phyloP scores from a whole-genome alignment of 1,140 invertebrate genomes.

The Drosophila littoralis region DNA sequence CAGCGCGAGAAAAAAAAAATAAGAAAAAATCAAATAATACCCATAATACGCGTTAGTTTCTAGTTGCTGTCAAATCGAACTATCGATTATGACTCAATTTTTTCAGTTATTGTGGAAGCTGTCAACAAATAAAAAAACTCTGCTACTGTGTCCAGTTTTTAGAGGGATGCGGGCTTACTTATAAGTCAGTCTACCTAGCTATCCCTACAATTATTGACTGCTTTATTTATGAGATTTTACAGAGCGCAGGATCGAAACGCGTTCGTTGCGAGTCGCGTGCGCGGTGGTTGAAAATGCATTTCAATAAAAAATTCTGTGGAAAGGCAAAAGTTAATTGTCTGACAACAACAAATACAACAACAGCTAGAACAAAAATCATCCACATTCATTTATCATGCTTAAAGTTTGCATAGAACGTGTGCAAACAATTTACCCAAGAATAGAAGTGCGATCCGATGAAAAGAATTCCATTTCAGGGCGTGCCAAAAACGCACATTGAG shows the following conservation, averaged over 20 bases:
- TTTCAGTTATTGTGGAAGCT: slow-evolving; percentile 50
- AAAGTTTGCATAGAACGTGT: slow-evolving; percentile 76
- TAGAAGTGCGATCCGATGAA: slow-evolving; percentile 52
- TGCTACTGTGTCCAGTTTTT: slow-evolving; percentile 44
- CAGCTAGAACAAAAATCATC: slow-evolving; percentile 10
- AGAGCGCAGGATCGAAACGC: slow-evolving; percentile 17
- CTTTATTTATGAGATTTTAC: slow-evolving; percentile 64
- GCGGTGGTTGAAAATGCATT: slow-evolving; percentile 69
- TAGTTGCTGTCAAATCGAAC: slow-evolving; percentile 23
- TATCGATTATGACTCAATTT: slow-evolving; percentile 72
- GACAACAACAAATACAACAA: slow-evolving; percentile 43
- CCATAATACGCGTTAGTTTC: slow-evolving; percentile 45
- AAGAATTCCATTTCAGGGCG: slow-evolving; percentile 57
- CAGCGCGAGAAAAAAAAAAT: slow-evolving; percentile 18
- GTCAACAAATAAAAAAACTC: slow-evolving; percentile 46
- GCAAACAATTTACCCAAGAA: slow-evolving; percentile 70
- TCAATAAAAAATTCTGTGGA: slow-evolving; percentile 65
- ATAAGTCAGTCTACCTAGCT: slow-evolving; percentile 33
- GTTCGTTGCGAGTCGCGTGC: slow-evolving; percentile 16
- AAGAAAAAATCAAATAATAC: slow-evolving; percentile 48
- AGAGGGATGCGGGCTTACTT: slow-evolving; percentile 63
- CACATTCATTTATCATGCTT: slow-evolving; percentile 76
- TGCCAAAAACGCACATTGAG: slow-evolving; percentile 54
- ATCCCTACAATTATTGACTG: slow-evolving; percentile 51
- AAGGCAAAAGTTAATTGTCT: slow-evolving; percentile 72